Base-by-base conservation (phyloP, 2,113 vertebrate species). In the Merops nubicus region DNA sequence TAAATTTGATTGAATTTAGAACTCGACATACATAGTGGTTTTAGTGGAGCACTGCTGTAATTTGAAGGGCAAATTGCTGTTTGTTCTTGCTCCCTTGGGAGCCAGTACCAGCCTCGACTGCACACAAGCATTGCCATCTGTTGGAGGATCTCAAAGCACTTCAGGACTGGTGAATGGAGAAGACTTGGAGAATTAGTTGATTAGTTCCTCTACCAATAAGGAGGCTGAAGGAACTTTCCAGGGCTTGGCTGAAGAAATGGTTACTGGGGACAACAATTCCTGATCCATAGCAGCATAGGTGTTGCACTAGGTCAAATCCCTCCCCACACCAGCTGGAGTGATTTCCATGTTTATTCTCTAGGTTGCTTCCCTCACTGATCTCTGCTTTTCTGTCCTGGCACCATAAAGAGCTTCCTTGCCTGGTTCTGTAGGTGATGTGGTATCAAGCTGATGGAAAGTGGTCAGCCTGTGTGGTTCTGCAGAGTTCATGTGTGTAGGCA, bases 11-110 rank as follows among this genome's bases (percentile, higher is more conserved):
- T 48, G 25, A 68, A 64, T 85, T 93, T 84, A 60, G 91, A 54
- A 56, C 36, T 60, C 0, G 0, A 40, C 53, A 25, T 26, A 38
- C 0, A 2, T 2, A 10, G 73, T 26, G 76, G 43, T 48, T 92
- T 80, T 38, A 54, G 43, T 56, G 81, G 69, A 82, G 81, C n/a
- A 50, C 9, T 84, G 40, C 50, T 81, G 56, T 88, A 77, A 67
- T 43, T 3, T 11, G 64, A 70, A 75, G 56, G 82, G 64, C 63
- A 75, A 48, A 36, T 86, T 43, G 17, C 25, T 73, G 62, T 59
- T 93, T 95, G 19, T 40, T 90, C 47, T 80, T 77, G 33, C 63
- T 67, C 18, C 88, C 45, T 20, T 40, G 59, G 75, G 75, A 94
- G 69, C 51, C 70, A 34, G 4, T 25, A 15, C 23, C 72, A 15